A percentile compares a stretch with the other conserved stretches of the same genome.
phyloP scores from a whole-genome alignment of 2,888 invertebrate genomes.

The Eristalis intricaria region DNA sequence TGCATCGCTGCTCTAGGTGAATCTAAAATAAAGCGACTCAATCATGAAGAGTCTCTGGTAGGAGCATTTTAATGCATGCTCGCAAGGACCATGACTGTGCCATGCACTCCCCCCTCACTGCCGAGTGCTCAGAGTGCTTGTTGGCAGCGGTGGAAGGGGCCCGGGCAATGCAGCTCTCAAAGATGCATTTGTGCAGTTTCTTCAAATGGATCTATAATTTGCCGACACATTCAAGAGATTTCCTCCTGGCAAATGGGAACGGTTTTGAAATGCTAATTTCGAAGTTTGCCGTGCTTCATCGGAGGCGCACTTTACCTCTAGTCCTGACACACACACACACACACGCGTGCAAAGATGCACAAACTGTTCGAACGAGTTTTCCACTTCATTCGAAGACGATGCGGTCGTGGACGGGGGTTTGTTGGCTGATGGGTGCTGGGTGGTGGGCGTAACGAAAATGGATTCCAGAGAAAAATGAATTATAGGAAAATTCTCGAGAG shows the following conservation, averaged over 20 bases:
- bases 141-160: not conserved
- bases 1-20: not conserved
- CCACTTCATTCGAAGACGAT: conserved; percentile 23
- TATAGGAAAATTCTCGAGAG: conserved; percentile 41
- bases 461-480: conserved; percentile 45
- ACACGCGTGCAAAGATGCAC: not conserved
- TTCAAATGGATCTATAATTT: conserved; percentile 45
- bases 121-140: no score
- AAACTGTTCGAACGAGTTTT: conserved; percentile 29
- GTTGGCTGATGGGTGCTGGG: not conserved
- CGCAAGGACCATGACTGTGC: conserved; percentile 12
- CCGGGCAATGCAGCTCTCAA: not conserved
- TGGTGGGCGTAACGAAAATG: conserved; percentile 4
- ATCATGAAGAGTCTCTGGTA: not conserved
- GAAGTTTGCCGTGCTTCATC: conserved; percentile 47
- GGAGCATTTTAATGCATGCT: conserved; percentile 25
- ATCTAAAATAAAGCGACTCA: conserved; percentile 18
- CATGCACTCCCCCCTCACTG: conserved; percentile 2
- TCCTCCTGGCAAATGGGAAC: conserved; percentile 60
- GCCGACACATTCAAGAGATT: conserved; percentile 59
- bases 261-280: conserved; percentile 65
- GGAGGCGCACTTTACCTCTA: conserved; percentile 6
- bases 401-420: not conserved
- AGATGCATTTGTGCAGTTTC: conserved; percentile 25
- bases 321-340: not conserved